Conservation (phyloP, 2,113 vertebrate genomes). For the Prionailurus bengalensis region DNA sequence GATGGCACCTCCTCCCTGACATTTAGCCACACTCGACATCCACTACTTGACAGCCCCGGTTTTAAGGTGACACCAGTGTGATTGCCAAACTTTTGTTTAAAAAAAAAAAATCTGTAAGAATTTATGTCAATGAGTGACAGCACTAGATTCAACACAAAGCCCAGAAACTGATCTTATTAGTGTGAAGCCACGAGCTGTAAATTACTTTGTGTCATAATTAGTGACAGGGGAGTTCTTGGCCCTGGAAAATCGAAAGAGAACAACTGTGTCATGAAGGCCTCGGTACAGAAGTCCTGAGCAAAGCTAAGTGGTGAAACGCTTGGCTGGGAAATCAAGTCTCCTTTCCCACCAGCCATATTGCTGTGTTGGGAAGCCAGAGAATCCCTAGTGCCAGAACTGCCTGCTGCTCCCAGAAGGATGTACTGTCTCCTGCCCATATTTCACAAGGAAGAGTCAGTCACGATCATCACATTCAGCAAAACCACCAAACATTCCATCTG, state of each 20-base stretch:
- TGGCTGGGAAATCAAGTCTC: not conserved
- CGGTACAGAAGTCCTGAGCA: not conserved
- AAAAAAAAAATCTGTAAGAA: slow-evolving; percentile 27
- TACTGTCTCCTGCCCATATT: slow-evolving; percentile 28
- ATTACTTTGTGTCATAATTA: slow-evolving; percentile 75
- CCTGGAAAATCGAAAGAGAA: slow-evolving; percentile 51
- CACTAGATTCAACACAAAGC: slow-evolving; percentile 69
- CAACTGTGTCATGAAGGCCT: slow-evolving; percentile 53
- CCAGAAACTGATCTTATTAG: slow-evolving; percentile 71
- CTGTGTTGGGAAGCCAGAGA: slow-evolving; percentile 8
- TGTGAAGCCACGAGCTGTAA: slow-evolving; percentile 75
- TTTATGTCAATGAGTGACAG: slow-evolving; percentile 63
- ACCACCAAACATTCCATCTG: slow-evolving; percentile 64
- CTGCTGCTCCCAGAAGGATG: slow-evolving; percentile 53
- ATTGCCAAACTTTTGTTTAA: not conserved
- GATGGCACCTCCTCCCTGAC: not conserved
- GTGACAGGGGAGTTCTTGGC: slow-evolving; percentile 64
- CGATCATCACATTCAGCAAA: slow-evolving; percentile 44
- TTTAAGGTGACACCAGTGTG: slow-evolving; percentile 8
- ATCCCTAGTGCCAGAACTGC: slow-evolving; percentile 43
- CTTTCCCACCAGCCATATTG: not conserved
- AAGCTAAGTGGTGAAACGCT: not conserved
- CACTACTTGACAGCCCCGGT: not conserved
- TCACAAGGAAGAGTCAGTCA: slow-evolving; percentile 58
- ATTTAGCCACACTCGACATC: not conserved